Percentiles rank a stretch among this genome's conserved stretches.
phyloP scores from a whole-genome alignment of 1,140 invertebrate genomes.

The Ips typographus region DNA sequence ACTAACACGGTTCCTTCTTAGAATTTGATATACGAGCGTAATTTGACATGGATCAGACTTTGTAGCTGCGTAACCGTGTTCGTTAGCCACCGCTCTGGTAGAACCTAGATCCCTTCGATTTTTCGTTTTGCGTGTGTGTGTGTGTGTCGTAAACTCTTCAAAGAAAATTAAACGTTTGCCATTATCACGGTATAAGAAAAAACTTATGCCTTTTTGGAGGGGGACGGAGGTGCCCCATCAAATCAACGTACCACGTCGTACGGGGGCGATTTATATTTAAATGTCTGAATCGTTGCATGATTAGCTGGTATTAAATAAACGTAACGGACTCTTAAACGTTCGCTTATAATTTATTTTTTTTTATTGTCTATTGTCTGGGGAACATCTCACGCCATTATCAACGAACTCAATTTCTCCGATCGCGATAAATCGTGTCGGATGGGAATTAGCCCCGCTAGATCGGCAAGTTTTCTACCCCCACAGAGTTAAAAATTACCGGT shows the following conservation, averaged over 20 bases:
- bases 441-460: not conserved
- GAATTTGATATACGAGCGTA: slow-evolving; percentile 2
- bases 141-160: no score
- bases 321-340: slow-evolving; percentile 51
- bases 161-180: slow-evolving; percentile 18
- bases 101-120: no score
- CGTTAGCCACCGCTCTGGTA: no score
- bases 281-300: slow-evolving; percentile 49
- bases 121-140: no score
- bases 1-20: not conserved
- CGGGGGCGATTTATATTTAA: slow-evolving; percentile 48
- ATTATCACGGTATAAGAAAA: slow-evolving; percentile 18
- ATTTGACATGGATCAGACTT: not conserved
- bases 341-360: slow-evolving; percentile 53
- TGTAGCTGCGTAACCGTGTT: no score
- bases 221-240: not conserved
- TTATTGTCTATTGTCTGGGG: slow-evolving; percentile 47
- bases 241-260: slow-evolving; percentile 48
- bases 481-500: not conserved
- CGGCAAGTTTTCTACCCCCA: not conserved
- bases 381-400: slow-evolving; percentile 48
- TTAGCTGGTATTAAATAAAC: slow-evolving; percentile 53
- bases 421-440: slow-evolving; percentile 43
- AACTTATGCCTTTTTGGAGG: slow-evolving; percentile 4
- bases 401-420: slow-evolving; percentile 47